Evolutionary conservation across 2,888 invertebrate genomes (phyloP), one percentile per base, ranked within the genome.

Genomic region (Cephus runcator): DNA sequence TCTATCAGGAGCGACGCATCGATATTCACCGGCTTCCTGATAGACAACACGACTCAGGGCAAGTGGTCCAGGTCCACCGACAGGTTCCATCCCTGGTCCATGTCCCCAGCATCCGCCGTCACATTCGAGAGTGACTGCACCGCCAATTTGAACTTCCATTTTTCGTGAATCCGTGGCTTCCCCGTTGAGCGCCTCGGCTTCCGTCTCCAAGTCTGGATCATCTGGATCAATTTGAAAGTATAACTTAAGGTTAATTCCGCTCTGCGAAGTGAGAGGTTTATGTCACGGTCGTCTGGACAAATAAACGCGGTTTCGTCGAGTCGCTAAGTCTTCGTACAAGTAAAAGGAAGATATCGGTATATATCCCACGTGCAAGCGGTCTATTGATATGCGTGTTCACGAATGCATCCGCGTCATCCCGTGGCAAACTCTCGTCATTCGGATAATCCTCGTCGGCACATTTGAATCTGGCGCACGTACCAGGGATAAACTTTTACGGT

Each of bases 91-190:
- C 75, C 87, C 87, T 77, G 91, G 85, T 76, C 91, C 92, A 71
- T 92, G 92, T 80, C 91, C 92, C 93, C 93, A 93, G 83, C 93
- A 93, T 68, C 92, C 92, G 40, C 88, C 92, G 84, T 88, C 92
- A 87, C 97, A 98, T 87, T 97, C 96, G 73, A 97, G 92, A 83
- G 97, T 97, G 69, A 97, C 96, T 75, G 96, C 96, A 11, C 97
- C 97, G 11, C 97, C 97, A 34, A 97, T 93, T 77, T 96, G 96
- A 71, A 97, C 97, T 87, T 97, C 97, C 80, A 96, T 94, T 86
- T 95, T 95, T 85, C 95, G 94, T 69, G 94, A 89, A 79, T 91
- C 91, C 75, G 89, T 88, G 4, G 88, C 85, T 79, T 91, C 90
- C 30, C 91, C 91, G 81, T 91, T 91, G 80, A 90, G 79, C 30